Base-by-base conservation (phyloP, 2,113 vertebrate genomes). In the Lophius piscatorius region DNA sequence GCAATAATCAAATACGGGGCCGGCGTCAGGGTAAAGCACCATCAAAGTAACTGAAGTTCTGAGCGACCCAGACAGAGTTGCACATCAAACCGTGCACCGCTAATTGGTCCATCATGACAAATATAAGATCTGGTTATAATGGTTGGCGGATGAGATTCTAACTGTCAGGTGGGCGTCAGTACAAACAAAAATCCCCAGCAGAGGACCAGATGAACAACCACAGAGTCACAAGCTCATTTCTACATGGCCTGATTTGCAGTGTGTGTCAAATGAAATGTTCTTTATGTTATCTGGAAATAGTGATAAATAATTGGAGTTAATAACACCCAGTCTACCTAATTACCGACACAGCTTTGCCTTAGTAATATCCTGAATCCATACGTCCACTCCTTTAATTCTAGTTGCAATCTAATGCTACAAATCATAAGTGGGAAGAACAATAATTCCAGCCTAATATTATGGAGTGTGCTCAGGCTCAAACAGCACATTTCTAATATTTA, bases 181-280 rank as follows among this genome's bases (percentile, higher is more conserved):
- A 28, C 22, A 12, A 54, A 65, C 40, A 58, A 13, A 60, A 56
- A 81, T 69, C 83, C 62, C 71, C 83, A 80, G 74, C 61, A 78
- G 77, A 58, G 3, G 36, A 50, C 70, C 82, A 81, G 40, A n/a
- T 79, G 74, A 41, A 24, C 21, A 55, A 45, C 16, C 10, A 20
- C 33, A 11, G 26, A 44, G n/a, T 1, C 20, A 20, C 20, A 6
- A 12, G 29, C 35, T 46, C 31, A 12, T 44, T 62, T 44, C n/a
- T 17, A 11, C 13, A 23, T 3, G 13, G 10, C 40, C 50, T 17
- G 10, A 46, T 54, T 34, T 51, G 18, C 48, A 52, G 38, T 41
- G 39, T 18, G n/a, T 39, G 21, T 21, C 26, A 40, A 57, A 69
- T 77, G 51, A 73, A 73, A 76, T 16, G 7, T 62, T 56, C 65